These are phyloP conservation scores for Lanistes nyassanus DNA, from an alignment of 1,140 invertebrate species.

Conservation along the genomic window DNA sequence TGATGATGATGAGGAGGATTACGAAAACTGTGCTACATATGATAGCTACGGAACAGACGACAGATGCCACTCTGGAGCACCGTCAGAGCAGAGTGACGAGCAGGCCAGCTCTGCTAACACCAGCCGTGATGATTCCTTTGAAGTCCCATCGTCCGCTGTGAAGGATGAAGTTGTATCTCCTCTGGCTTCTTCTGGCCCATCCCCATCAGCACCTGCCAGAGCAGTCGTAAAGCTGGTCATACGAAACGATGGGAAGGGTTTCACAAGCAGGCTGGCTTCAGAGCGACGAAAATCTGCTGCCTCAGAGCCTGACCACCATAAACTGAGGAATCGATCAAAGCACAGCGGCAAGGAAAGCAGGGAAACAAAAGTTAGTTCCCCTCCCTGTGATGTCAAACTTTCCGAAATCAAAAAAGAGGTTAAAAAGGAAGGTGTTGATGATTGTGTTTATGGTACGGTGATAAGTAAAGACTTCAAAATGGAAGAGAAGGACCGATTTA, in stretches of 20 bases:
- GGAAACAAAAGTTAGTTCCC: no score
- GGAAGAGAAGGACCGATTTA: no score
- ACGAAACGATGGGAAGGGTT: slow-evolving; percentile 50
- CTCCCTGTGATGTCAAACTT: no score
- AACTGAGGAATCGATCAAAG: neutral
- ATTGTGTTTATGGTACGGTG: no score
- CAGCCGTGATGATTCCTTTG: slow-evolving; percentile 17
- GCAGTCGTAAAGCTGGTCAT: slow-evolving; percentile 51
- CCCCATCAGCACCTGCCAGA: slow-evolving; percentile 27
- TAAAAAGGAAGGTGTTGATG: no score
- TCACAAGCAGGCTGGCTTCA: slow-evolving; percentile 40
- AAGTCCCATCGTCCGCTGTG: neutral
- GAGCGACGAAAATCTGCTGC: neutral
- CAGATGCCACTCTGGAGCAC: neutral
- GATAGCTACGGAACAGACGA: no score
- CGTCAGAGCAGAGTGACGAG: neutral
- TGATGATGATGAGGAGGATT: neutral
- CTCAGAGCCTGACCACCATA: neutral
- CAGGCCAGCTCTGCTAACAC: slow-evolving; percentile 8
- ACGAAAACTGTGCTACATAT: neutral
- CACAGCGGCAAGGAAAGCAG: no score
- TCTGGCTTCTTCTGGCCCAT: slow-evolving; percentile 1
- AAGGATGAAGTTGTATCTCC: neutral
- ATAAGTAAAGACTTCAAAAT: no score
- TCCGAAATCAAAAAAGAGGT: no score